These are phyloP conservation scores for Polyommatus iphigenia DNA, from an alignment of 2,888 invertebrate species.

Conservation along the genomic window DNA sequence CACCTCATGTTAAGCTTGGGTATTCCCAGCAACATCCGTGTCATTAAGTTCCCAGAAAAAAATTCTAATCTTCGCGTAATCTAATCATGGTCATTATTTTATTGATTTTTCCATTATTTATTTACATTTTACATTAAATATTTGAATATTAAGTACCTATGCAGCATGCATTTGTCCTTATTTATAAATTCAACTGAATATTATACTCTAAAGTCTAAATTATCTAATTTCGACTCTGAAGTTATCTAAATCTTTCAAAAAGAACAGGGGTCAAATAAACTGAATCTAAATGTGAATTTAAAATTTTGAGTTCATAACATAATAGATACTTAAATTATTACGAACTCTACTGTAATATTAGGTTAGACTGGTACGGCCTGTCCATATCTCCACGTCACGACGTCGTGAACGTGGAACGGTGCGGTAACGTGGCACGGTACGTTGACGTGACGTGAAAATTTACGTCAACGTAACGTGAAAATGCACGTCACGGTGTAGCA, in stretches of 20 bases:
- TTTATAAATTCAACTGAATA: background rate
- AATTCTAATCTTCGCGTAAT: conserved; percentile 5
- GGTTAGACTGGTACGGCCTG: background rate
- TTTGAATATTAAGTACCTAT: background rate
- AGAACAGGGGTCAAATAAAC: background rate
- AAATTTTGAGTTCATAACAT: background rate
- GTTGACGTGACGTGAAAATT: too few species aligned
- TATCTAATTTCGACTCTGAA: too few species aligned
- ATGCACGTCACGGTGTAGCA: too few species aligned
- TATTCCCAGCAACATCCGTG: background rate
- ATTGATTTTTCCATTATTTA: background rate
- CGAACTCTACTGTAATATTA: background rate
- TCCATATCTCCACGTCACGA: too few species aligned
- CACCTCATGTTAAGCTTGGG: background rate
- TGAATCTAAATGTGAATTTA: background rate
- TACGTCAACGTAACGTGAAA: too few species aligned
- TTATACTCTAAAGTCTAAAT: background rate
- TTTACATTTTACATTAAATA: background rate
- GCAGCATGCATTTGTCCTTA: background rate
- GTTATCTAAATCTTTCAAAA: too few species aligned
- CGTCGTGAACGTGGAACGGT: too few species aligned
- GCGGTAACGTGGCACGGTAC: too few species aligned
- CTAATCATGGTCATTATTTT: background rate
- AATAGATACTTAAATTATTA: background rate
- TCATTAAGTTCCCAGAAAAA: background rate